Evolutionary conservation across 2,888 invertebrate species (phyloP).

Genomic region (Aspidiotus rigidus): DNA sequence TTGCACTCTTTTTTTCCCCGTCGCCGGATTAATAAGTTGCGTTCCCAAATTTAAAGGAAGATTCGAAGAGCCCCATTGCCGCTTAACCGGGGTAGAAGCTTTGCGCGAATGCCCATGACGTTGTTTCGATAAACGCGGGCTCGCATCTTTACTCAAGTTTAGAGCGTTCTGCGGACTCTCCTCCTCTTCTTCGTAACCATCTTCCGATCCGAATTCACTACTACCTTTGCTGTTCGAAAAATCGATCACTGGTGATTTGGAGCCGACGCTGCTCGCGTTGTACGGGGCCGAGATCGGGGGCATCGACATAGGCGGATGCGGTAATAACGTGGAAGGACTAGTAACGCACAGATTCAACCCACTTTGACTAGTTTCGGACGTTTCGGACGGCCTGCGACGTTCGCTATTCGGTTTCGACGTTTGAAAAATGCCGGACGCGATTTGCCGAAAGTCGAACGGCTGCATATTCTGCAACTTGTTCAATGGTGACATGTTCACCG

Average conservation of each 20-base stretch:
- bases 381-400: slow-evolving; percentile 40
- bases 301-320: slow-evolving; percentile 12
- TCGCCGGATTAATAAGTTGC: slow-evolving; percentile 82
- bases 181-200: slow-evolving; percentile 51
- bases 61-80: slow-evolving; percentile 61
- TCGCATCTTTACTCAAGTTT: slow-evolving; percentile 54
- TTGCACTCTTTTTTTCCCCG: slow-evolving; percentile 92
- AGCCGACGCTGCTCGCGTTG: slow-evolving; percentile 39
- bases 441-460: slow-evolving; percentile 82
- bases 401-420: slow-evolving; percentile 36
- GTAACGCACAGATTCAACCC: slow-evolving; percentile 43
- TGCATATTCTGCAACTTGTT: slow-evolving; percentile 90
- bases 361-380: slow-evolving; percentile 46
- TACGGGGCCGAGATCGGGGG: neutral
- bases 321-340: slow-evolving; percentile 39
- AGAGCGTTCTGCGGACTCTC: slow-evolving; percentile 55
- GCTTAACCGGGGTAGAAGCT: slow-evolving; percentile 64
- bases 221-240: slow-evolving; percentile 42
- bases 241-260: slow-evolving; percentile 40
- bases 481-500: slow-evolving; percentile 63
- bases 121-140: slow-evolving; percentile 38
- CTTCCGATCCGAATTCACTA: slow-evolving; percentile 50
- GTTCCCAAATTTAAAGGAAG: slow-evolving; percentile 75
- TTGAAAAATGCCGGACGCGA: slow-evolving; percentile 41
- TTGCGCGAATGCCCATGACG: slow-evolving; percentile 52